Evolutionary conservation across 2,797 vertebrate genomes (phyloP).

Genomic region (Liparis tanakae): DNA sequence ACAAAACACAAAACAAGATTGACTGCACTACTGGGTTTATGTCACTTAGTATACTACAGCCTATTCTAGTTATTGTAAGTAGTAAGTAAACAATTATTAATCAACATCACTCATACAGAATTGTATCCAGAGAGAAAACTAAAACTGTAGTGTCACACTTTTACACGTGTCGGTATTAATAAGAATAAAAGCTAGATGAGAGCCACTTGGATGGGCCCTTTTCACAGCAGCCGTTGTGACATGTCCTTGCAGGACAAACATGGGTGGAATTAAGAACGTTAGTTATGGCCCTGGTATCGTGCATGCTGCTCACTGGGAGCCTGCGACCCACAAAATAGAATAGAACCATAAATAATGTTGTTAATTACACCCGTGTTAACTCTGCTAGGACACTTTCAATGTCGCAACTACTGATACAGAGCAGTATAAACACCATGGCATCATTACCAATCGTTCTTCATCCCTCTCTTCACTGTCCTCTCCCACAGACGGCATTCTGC

Average conservation of each 20-base stretch:
- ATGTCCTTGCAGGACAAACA: not conserved
- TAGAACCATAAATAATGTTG: not conserved
- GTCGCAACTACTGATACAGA: not conserved
- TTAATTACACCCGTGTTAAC: not conserved
- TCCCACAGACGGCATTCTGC: not conserved
- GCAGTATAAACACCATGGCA: not conserved
- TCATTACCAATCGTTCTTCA: slow-evolving; percentile 13
- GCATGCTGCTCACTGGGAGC: not conserved
- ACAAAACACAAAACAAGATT: slow-evolving; percentile 26
- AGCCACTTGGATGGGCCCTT: not conserved
- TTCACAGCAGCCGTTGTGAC: not conserved
- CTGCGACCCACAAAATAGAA: not conserved
- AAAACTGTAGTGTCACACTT: not conserved
- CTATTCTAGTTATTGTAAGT: not conserved
- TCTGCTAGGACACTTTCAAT: not conserved
- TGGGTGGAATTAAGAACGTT: not conserved
- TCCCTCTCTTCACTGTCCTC: slow-evolving; percentile 18
- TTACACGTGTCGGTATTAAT: not conserved
- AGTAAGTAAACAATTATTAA: not conserved
- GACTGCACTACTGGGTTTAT: too few species aligned
- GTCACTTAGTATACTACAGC: too few species aligned
- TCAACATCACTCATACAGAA: not conserved
- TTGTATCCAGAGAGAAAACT: not conserved
- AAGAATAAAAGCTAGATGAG: not conserved
- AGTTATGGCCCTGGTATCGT: not conserved